Base-by-base conservation (phyloP, 2,113 vertebrate genomes). In the Passerina amoena region DNA sequence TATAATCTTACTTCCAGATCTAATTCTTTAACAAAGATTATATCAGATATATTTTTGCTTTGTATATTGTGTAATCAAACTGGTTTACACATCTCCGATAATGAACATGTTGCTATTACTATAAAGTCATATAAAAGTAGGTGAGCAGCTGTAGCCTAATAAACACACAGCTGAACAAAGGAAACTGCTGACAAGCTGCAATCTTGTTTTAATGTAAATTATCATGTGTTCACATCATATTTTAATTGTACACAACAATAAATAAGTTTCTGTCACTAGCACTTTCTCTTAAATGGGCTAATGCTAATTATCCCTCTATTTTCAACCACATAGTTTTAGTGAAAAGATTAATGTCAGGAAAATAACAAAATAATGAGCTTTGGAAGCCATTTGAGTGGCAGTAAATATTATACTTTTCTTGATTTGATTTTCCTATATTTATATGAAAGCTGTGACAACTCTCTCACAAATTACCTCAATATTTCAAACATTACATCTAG, bases 251-350 rank as follows among this genome's bases (percentile, higher is more conserved):
- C 69, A 44, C 54, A 94, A 93, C 48, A 85, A 78, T 80, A 94
- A 96, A 75, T 68, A 81, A 89, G 90, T 56, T 69, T 92, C 88
- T 77, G 71, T 90, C 82, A 69, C 93, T 61, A 72, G 72, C 20
- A 96, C 93, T 76, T 93, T 95, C 96, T 96, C 71, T 89, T 66
- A 96, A 96, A 82, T 76, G 77, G 78, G 87, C 68, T 95, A 86
- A 95, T 35, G 66, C 92, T 96, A 97, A 97, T 97, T 87, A 94
- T 82, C 85, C 50, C 89, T 92, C 71, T 91, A 77, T 85, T 94
- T 94, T 78, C 92, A 94, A 86, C 14, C 56, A 77, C 19, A 33
- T 19, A 42, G 38, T 83, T 94, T 65, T 27, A 37, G 40, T 47
- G 59, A 94, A 85, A 90, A 70, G 31, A 94, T 70, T 76, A 68